These are phyloP conservation scores for Pyrgilauda ruficollis DNA, from an alignment of 2,113 vertebrate genomes.

Conservation along the genomic window DNA sequence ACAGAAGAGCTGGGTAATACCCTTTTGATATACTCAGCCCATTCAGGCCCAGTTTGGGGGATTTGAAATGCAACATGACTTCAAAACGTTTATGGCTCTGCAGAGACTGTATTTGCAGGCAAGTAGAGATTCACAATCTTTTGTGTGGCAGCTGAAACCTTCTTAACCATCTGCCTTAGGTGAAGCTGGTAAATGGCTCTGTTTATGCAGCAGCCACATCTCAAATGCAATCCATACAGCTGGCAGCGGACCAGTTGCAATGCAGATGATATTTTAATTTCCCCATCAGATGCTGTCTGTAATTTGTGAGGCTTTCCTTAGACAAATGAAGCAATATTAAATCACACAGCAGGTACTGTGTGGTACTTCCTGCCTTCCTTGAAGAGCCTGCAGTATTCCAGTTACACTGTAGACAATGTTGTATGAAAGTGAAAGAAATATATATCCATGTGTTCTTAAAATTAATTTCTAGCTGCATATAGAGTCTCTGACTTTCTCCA, in stretches of 20 bases:
- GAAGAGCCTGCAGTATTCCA: background rate
- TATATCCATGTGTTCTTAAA: slow-evolving; percentile 23
- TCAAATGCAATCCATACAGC: slow-evolving; percentile 42
- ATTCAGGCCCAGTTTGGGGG: background rate
- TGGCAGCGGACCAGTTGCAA: slow-evolving; percentile 21
- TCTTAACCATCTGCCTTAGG: slow-evolving; percentile 41
- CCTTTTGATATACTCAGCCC: background rate
- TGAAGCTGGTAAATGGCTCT: slow-evolving; percentile 52
- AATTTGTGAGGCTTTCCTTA: slow-evolving; percentile 49
- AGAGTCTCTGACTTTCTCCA: background rate
- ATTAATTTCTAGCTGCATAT: slow-evolving; percentile 21
- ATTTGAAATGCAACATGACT: background rate
- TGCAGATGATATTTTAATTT: slow-evolving; percentile 60
- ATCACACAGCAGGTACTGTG: background rate
- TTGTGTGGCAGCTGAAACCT: slow-evolving; percentile 55
- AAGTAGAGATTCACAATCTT: slow-evolving; percentile 16
- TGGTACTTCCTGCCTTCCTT: background rate
- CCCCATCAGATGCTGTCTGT: slow-evolving; percentile 24
- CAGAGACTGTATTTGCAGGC: slow-evolving; percentile 12
- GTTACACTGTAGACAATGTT: slow-evolving; percentile 18
- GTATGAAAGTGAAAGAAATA: slow-evolving; percentile 20
- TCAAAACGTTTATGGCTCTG: slow-evolving; percentile 5
- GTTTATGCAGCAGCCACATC: slow-evolving; percentile 57
- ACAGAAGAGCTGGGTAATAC: background rate
- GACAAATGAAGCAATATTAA: slow-evolving; percentile 8